A percentile compares a stretch with the other conserved stretches of the same genome.
These are phyloP conservation scores for Rotaria macrura DNA, from an alignment of 2,888 invertebrate genomes.

Conservation along the genomic window DNA sequence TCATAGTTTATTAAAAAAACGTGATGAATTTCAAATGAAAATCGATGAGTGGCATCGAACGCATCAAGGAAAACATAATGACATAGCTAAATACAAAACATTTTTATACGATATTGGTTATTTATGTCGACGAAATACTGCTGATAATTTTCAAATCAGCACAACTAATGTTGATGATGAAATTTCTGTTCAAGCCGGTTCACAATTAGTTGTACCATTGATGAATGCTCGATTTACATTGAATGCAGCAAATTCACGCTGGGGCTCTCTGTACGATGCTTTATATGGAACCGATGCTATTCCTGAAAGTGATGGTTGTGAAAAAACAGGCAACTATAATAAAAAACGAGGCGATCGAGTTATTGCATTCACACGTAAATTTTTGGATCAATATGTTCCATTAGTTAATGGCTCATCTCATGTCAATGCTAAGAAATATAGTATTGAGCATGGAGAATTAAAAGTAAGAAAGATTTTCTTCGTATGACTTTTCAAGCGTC, in stretches of 20 bases:
- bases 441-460: neutral
- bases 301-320: neutral
- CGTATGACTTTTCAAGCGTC: too few relatives aligned
- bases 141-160: neutral
- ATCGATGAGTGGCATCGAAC: neutral
- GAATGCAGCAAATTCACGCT: neutral
- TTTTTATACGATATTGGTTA: neutral
- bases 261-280: neutral
- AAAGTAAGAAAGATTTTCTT: neutral
- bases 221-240: slow-evolving; percentile 4
- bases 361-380: neutral
- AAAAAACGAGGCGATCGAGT: neutral
- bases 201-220: neutral
- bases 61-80: neutral
- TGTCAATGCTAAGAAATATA: neutral
- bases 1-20: neutral
- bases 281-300: neutral
- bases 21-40: neutral
- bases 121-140: neutral
- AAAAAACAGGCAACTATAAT: neutral
- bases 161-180: neutral
- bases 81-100: neutral
- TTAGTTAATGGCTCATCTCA: neutral
- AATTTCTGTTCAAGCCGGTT: neutral
- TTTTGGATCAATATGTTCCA: neutral